Evolutionary conservation across 1,140 invertebrate genomes (phyloP), one percentile per base, ranked within the genome.

Genomic region (Ectropis grisescens): DNA sequence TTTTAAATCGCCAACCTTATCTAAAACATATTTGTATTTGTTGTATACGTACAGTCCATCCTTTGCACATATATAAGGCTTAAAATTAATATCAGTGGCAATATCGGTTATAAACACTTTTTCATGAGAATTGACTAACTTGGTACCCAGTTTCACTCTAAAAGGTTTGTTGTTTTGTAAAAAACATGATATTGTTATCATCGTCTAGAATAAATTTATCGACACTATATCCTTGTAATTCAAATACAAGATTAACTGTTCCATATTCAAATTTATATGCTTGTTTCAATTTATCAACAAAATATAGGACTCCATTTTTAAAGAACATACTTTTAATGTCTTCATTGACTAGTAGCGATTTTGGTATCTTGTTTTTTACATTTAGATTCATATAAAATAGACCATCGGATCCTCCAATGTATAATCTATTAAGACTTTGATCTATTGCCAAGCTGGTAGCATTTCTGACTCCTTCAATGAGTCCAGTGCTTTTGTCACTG

Each of bases 1-100:
- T 29, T 13, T 43, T n/a, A 72, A 46, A 47, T 58, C 47, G 29
- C 11, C 41, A n/a, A 72, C 48, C 49, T 57, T 78, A 47, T 78
- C 69, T 19, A 68, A 61, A 3, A 58, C 64, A 35, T 48, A 78
- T 35, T 78, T 78, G 33, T 66, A 78, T 32, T 68, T 78, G 47
- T 78, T 78, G 29, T 74, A 78, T 2, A 55, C 34, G 19, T 52
- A 78, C 1, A 74, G 29, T n/a, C 69, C 72, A 15, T 56, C 56
- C 2, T 40, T 53, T 2, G 65, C 52, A 33, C 58, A 54, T 5
- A 72, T 30, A 39, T 58, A 67, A 0, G 61, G 50, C 36, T 46
- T 75, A 2, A 34, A 47, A 45, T 69, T 47, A 3, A 44, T 32
- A 48, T 78, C 69, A 1, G 62, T 60, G 0, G 66, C 40, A 11